Evolutionary conservation across 2,113 vertebrate genomes (phyloP).

Genomic region (Formicarius rufipectus): DNA sequence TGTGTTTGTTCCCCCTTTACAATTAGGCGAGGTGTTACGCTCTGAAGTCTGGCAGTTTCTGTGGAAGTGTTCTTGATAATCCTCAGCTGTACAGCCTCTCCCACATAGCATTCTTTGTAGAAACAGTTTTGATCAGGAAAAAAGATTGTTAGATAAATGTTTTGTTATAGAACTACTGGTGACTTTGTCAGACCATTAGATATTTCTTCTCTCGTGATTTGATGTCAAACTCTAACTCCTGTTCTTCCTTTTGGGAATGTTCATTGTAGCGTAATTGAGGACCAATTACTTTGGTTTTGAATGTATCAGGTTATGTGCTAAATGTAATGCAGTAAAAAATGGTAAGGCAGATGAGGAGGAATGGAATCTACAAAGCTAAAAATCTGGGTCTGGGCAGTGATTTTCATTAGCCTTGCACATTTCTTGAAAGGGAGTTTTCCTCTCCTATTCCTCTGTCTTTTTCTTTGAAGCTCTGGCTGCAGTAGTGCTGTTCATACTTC

Average conservation of each 20-base stretch:
- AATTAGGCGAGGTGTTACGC: not conserved
- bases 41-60: not conserved
- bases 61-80: not conserved
- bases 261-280: not conserved
- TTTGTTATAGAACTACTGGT: not conserved
- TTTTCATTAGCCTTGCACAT: not conserved
- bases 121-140: not conserved
- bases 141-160: not conserved
- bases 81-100: not conserved
- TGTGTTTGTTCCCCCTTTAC: not conserved
- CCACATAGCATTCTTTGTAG: not conserved
- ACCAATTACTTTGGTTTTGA: not conserved
- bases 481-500: not conserved
- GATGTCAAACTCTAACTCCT: not conserved
- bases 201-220: not conserved
- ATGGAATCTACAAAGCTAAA: not conserved
- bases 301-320: not conserved
- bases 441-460: constrained; percentile 45
- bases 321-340: not conserved
- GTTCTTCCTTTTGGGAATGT: not conserved
- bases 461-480: constrained; percentile 43
- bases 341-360: not conserved
- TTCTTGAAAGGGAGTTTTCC: not conserved
- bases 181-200: not conserved
- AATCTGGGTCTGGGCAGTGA: not conserved